Conservation (phyloP, 2,888 invertebrate species). For the Branchipolynoe longqiensis region DNA sequence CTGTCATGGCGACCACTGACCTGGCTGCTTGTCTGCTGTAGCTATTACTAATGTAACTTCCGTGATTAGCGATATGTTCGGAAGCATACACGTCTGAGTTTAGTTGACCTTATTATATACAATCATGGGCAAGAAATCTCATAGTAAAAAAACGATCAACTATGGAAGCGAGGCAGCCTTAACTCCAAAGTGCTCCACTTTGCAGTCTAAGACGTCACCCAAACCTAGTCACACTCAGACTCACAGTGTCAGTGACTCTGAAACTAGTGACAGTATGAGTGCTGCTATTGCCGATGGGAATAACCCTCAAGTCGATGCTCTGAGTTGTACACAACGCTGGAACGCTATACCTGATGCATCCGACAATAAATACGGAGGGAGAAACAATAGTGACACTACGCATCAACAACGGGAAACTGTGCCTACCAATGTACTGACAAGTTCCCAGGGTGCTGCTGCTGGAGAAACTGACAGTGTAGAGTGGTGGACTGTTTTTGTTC, state of each 20-base stretch:
- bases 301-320: too few species aligned
- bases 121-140: slow-evolving; percentile 45
- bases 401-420: not conserved
- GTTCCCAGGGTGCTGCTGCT: not conserved
- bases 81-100: not conserved
- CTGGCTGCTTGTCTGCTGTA: not conserved
- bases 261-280: too few species aligned
- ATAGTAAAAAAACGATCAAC: not conserved
- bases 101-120: not conserved
- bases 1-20: not conserved
- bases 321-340: too few species aligned
- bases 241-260: too few species aligned
- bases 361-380: too few species aligned
- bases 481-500: slow-evolving; percentile 61
- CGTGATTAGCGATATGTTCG: not conserved
- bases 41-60: not conserved
- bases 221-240: too few species aligned
- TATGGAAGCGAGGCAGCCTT: not conserved
- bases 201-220: too few species aligned
- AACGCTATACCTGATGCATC: too few species aligned
- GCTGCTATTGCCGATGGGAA: too few species aligned
- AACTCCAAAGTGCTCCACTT: not conserved
- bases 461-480: not conserved
- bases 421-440: not conserved
- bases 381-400: too few species aligned